phyloP scores from a whole-genome alignment of 2,888 invertebrate genomes.

The Sinopyrophorus schimmeli region DNA sequence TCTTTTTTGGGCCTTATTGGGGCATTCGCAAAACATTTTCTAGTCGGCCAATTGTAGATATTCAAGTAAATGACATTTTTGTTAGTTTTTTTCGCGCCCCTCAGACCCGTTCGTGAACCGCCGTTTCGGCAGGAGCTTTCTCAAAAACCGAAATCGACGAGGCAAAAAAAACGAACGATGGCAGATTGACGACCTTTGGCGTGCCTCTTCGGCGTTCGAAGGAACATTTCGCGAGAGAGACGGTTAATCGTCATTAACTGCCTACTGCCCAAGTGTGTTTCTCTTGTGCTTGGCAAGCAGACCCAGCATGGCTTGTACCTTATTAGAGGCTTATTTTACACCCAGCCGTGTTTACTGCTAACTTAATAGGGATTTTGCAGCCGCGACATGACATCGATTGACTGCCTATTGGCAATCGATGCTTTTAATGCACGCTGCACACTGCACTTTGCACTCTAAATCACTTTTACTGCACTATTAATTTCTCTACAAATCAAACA shows the following conservation, averaged over 20 bases:
- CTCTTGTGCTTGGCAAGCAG: constrained; percentile 21
- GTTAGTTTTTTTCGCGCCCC: too few species aligned
- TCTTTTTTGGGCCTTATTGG: too few species aligned
- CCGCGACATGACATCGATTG: constrained; percentile 35
- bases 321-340: constrained; percentile 35
- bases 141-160: too few species aligned
- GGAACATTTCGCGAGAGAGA: constrained; percentile 20
- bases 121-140: too few species aligned
- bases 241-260: constrained; percentile 28
- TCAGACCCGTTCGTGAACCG: too few species aligned
- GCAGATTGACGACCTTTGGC: constrained; percentile 13
- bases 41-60: too few species aligned
- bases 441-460: constrained; percentile 19
- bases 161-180: too few species aligned
- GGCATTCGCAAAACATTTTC: too few species aligned
- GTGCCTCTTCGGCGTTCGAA: constrained; percentile 23
- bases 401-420: constrained; percentile 33
- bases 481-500: constrained; percentile 26
- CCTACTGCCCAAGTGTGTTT: constrained; percentile 19
- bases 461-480: constrained; percentile 28
- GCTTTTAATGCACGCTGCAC: constrained; percentile 30
- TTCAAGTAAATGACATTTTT: too few species aligned
- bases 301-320: constrained; percentile 36
- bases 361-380: constrained; percentile 34
- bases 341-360: constrained; percentile 36